Conservation (phyloP, 2,888 invertebrate genomes). For the Ichneumoninae sp. region DNA sequence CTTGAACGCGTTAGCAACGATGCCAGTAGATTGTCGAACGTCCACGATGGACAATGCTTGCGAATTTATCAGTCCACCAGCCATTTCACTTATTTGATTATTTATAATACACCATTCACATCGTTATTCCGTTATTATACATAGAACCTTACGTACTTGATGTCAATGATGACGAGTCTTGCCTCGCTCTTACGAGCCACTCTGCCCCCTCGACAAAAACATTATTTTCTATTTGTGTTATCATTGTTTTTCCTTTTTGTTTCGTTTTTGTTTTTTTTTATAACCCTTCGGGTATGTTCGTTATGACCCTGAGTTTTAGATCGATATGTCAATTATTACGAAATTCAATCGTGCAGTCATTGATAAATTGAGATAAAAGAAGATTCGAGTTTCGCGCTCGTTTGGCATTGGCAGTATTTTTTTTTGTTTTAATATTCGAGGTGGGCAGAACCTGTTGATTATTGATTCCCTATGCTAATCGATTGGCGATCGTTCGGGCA, state of each 20-base stretch:
- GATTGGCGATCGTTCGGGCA: slow-evolving; percentile 19
- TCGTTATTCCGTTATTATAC: slow-evolving; percentile 43
- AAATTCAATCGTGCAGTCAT: slow-evolving; percentile 23
- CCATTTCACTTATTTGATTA: slow-evolving; percentile 32
- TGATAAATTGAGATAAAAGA: slow-evolving; percentile 19
- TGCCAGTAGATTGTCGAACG: slow-evolving; percentile 80
- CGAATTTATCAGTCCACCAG: slow-evolving; percentile 1
- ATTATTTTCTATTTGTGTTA: slow-evolving; percentile 15
- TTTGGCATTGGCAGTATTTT: slow-evolving; percentile 43
- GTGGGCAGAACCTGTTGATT: slow-evolving; percentile 6
- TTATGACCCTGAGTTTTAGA: slow-evolving; percentile 31
- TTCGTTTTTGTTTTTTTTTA: slow-evolving; percentile 8
- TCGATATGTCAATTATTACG: slow-evolving; percentile 57
- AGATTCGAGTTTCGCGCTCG: slow-evolving; percentile 32
- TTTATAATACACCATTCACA: slow-evolving; percentile 55
- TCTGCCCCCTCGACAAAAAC: slow-evolving; percentile 6
- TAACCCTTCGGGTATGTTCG: not conserved
- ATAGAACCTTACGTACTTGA: slow-evolving; percentile 24
- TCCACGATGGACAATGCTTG: slow-evolving; percentile 58
- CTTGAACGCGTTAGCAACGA: slow-evolving; percentile 71
- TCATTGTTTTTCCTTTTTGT: not conserved
- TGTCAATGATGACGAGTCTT: slow-evolving; percentile 4
- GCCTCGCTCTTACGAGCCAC: not conserved
- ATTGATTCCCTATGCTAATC: slow-evolving; percentile 30
- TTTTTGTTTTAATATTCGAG: slow-evolving; percentile 31